These are phyloP conservation scores for Petrocephalus zakoni DNA, from an alignment of 2,113 vertebrate genomes.

Conservation along the genomic window DNA sequence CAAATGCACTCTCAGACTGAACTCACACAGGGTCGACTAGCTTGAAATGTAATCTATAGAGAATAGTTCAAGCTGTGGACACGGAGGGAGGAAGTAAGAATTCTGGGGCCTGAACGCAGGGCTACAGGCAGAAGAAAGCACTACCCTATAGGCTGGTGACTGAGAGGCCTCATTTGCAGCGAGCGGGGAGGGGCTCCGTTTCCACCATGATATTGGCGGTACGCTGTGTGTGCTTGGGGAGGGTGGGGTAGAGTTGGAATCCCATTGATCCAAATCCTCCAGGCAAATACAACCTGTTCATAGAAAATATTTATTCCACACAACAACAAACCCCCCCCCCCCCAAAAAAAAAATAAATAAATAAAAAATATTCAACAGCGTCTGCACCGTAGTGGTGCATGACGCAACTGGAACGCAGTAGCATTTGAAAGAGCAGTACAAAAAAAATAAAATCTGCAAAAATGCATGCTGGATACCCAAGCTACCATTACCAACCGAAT, in stretches of 20 bases:
- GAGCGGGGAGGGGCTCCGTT: background rate
- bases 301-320: background rate
- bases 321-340: background rate
- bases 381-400: background rate
- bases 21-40: background rate
- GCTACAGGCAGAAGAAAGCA: background rate
- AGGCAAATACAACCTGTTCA: conserved; percentile 1
- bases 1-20: background rate
- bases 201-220: background rate
- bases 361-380: background rate
- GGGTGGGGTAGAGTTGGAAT: background rate
- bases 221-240: background rate
- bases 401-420: background rate
- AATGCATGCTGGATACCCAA: background rate
- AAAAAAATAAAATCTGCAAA: background rate
- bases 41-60: background rate
- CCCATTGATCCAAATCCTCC: background rate
- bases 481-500: background rate
- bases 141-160: background rate
- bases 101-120: background rate
- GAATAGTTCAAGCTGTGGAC: background rate
- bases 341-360: background rate
- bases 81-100: background rate
- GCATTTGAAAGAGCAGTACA: background rate
- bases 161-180: background rate